Percentiles rank a stretch among this genome's conserved stretches.
These are phyloP conservation scores for Lissocephala sabroskyi DNA, from an alignment of 2,888 invertebrate species.

Conservation along the genomic window DNA sequence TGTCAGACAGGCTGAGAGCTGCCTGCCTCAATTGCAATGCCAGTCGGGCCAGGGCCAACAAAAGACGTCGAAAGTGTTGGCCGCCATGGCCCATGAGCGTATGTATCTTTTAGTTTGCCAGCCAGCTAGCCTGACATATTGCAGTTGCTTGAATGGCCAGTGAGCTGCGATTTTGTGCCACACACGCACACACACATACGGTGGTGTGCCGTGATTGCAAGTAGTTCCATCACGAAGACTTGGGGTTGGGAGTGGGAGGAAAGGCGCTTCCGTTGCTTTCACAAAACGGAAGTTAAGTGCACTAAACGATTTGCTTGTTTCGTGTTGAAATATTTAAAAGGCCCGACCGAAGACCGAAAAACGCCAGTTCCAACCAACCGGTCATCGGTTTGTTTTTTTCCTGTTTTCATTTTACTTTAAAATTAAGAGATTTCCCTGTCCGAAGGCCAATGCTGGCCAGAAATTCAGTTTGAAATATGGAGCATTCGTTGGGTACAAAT, in stretches of 20 bases:
- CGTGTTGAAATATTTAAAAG: slow-evolving; percentile 43
- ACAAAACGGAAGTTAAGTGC: slow-evolving; percentile 50
- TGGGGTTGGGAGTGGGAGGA: background rate
- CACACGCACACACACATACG: slow-evolving; percentile 16
- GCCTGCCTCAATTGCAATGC: slow-evolving; percentile 1
- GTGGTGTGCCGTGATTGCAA: slow-evolving; percentile 26
- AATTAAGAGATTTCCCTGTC: slow-evolving; percentile 36
- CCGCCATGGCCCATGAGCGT: slow-evolving; percentile 33
- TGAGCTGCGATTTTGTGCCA: slow-evolving; percentile 55
- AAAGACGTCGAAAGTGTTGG: slow-evolving; percentile 33
- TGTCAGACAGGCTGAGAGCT: background rate
- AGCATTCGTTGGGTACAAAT: slow-evolving; percentile 17
- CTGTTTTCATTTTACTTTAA: slow-evolving; percentile 45
- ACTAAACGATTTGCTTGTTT: slow-evolving; percentile 65
- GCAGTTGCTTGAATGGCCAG: slow-evolving; percentile 59
- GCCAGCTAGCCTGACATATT: slow-evolving; percentile 61
- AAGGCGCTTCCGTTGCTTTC: slow-evolving; percentile 48
- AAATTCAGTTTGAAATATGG: slow-evolving; percentile 23
- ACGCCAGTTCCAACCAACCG: too few species aligned
- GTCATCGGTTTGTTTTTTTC: too few species aligned
- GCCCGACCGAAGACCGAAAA: slow-evolving; percentile 18
- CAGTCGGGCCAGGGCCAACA: slow-evolving; percentile 12
- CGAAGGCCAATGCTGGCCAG: background rate
- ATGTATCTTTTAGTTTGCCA: slow-evolving; percentile 40
- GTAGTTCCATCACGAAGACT: slow-evolving; percentile 14